Percentiles rank a stretch among this genome's conserved stretches.
These are phyloP conservation scores for Galeopterus variegatus DNA, from an alignment of 2,113 vertebrate genomes.

Conservation along the genomic window DNA sequence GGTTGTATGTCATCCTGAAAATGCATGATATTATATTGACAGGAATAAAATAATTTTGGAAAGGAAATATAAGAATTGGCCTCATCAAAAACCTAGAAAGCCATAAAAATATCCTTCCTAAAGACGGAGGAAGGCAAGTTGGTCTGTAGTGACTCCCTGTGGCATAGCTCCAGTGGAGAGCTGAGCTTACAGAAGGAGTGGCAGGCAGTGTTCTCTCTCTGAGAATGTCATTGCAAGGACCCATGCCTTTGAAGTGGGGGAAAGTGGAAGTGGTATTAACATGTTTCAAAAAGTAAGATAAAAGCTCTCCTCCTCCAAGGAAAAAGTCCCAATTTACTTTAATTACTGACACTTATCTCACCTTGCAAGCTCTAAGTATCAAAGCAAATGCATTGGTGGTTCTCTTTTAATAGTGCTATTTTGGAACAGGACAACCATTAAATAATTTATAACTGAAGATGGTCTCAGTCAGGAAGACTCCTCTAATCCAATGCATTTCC, in stretches of 20 bases:
- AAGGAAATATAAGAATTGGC: neutral
- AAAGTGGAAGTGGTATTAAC: conserved; percentile 44
- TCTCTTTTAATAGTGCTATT: conserved; percentile 61
- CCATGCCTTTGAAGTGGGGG: conserved; percentile 54
- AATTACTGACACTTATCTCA: conserved; percentile 71
- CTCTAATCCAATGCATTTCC: neutral
- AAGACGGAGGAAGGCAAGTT: neutral
- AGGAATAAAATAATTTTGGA: conserved; percentile 44
- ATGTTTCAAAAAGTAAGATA: conserved; percentile 62
- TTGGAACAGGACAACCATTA: conserved; percentile 40
- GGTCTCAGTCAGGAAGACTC: neutral
- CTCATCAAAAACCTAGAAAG: conserved; percentile 20
- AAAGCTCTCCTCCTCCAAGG: conserved; percentile 62
- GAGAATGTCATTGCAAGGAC: conserved; percentile 25
- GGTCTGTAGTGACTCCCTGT: conserved; percentile 19
- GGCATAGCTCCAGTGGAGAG: neutral
- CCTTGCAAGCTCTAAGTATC: conserved; percentile 66
- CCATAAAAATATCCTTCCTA: neutral
- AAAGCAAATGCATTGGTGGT: conserved; percentile 55
- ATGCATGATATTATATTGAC: neutral
- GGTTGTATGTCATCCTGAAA: conserved; percentile 17
- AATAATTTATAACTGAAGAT: conserved; percentile 54
- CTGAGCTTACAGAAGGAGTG: neutral
- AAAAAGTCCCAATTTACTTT: conserved; percentile 65
- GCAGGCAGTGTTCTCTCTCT: neutral